Conservation (phyloP, 2,888 invertebrate species). For the Actias luna region DNA sequence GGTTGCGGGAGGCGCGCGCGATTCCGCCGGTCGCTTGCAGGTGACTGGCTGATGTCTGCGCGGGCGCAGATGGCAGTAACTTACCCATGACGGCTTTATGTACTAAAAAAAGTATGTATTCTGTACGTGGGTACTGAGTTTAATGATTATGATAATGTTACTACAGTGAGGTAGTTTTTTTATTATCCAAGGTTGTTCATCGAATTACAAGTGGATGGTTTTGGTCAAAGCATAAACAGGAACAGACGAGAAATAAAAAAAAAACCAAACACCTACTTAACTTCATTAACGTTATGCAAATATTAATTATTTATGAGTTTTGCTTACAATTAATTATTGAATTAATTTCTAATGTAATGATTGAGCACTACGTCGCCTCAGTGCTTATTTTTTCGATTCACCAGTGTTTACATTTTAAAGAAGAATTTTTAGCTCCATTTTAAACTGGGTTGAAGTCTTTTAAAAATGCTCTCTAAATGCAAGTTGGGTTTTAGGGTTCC, state of each 20-base stretch:
- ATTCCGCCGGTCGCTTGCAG: constrained; percentile 65
- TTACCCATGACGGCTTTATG: constrained; percentile 57
- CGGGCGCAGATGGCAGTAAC: constrained; percentile 37
- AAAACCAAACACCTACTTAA: not conserved
- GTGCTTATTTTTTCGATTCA: too few species aligned
- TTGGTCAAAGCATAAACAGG: not conserved
- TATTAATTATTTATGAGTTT: not conserved
- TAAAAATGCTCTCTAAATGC: too few species aligned
- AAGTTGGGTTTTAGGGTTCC: too few species aligned
- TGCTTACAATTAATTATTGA: not conserved
- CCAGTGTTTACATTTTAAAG: too few species aligned
- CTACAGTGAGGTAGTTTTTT: not conserved
- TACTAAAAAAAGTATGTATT: constrained; percentile 46
- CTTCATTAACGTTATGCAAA: not conserved
- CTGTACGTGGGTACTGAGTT: constrained; percentile 53
- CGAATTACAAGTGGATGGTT: not conserved
- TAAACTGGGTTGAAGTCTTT: too few species aligned
- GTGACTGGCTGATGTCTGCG: constrained; percentile 63
- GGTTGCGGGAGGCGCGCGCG: constrained; percentile 62
- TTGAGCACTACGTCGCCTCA: too few species aligned
- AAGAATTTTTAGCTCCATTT: too few species aligned
- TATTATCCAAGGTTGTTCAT: constrained; percentile 7
- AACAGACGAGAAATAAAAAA: not conserved
- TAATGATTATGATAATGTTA: constrained; percentile 20
- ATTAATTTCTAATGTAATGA: not conserved